These are phyloP conservation scores for Chaetorhynchus papuensis DNA, from an alignment of 2,113 vertebrate genomes.

Conservation along the genomic window DNA sequence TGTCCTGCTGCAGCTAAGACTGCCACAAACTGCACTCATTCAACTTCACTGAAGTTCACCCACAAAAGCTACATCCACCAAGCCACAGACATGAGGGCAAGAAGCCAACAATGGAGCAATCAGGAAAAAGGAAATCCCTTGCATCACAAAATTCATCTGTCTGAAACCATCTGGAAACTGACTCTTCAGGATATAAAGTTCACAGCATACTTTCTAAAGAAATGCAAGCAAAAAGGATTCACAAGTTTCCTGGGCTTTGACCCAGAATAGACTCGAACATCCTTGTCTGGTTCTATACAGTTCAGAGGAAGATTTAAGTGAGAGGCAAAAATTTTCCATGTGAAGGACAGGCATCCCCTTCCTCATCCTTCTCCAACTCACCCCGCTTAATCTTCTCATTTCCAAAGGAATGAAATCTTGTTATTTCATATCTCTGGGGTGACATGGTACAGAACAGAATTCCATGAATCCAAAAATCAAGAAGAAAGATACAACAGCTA, in stretches of 20 bases:
- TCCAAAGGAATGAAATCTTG: not conserved
- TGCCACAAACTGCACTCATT: not conserved
- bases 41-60: not conserved
- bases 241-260: conserved; percentile 58
- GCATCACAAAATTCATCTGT: conserved; percentile 61
- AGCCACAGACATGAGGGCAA: conserved; percentile 41
- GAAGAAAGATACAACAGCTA: not conserved
- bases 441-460: not conserved
- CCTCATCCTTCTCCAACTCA: not conserved
- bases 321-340: not conserved
- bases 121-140: conserved; percentile 72
- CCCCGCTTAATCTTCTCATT: not conserved
- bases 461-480: not conserved
- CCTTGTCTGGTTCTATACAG: conserved; percentile 7
- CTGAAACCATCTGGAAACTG: conserved; percentile 63
- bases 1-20: not conserved
- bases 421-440: not conserved
- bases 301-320: conserved; percentile 8
- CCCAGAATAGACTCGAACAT: conserved; percentile 12
- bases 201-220: conserved; percentile 47
- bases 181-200: conserved; percentile 67
- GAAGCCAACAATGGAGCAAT: conserved; percentile 44
- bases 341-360: not conserved
- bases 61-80: not conserved
- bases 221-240: conserved; percentile 36